Percentiles rank a stretch among this genome's conserved stretches.
Evolutionary conservation across 2,113 vertebrate species (phyloP).

Genomic region (Sinocyclocheilus grahami): DNA sequence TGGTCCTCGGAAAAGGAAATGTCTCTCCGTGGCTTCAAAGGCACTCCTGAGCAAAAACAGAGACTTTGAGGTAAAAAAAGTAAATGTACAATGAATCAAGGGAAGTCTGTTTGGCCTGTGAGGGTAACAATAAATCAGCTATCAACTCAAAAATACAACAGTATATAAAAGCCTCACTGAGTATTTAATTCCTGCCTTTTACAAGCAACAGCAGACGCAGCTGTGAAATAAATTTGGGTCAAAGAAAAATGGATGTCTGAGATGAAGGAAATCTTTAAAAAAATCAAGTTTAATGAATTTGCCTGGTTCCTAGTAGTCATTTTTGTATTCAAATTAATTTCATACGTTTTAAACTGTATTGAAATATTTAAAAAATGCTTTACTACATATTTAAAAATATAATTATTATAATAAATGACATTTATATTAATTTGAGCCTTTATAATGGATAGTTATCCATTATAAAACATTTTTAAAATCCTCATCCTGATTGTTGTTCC

Average conservation of each 20-base stretch:
- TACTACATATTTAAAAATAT: not conserved
- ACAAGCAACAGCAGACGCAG: not conserved
- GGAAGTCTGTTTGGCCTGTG: slow-evolving; percentile 23
- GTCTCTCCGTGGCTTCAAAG: slow-evolving; percentile 78
- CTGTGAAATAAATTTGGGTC: not conserved
- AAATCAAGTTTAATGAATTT: not conserved
- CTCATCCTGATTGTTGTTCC: not conserved
- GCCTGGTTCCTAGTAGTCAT: not conserved
- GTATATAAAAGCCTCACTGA: slow-evolving; percentile 36
- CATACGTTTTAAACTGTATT: not conserved
- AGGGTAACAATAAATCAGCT: slow-evolving; percentile 20
- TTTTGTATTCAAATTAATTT: not conserved
- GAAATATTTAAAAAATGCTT: not conserved
- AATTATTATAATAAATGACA: too few relatives aligned
- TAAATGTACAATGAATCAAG: not conserved
- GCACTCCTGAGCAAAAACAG: slow-evolving; percentile 68
- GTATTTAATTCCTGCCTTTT: not conserved
- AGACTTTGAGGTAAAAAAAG: not conserved
- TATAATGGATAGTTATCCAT: not conserved
- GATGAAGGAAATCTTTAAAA: not conserved
- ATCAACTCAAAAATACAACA: slow-evolving; percentile 20
- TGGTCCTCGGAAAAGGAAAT: slow-evolving; percentile 73
- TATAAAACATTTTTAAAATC: too few relatives aligned
- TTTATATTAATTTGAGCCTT: not conserved
- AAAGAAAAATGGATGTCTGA: not conserved